Conservation (phyloP, 1,140 invertebrate species). For the Aphis craccivora region DNA sequence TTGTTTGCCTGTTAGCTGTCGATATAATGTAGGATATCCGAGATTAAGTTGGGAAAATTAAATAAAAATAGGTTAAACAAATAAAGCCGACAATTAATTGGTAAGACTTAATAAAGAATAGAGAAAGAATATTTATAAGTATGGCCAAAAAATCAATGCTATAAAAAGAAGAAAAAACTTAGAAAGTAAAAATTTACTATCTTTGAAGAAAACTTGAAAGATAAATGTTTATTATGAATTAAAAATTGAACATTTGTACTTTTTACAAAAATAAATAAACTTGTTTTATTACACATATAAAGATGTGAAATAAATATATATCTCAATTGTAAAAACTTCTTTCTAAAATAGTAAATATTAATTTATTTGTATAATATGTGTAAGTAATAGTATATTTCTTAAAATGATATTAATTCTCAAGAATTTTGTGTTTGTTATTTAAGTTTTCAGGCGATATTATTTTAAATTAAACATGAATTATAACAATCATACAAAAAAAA, state of each 20-base stretch:
- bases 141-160: background rate
- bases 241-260: background rate
- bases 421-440: background rate
- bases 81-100: background rate
- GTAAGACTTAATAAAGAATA: background rate
- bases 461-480: background rate
- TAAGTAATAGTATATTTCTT: background rate
- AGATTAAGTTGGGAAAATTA: background rate
- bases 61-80: background rate
- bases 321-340: background rate
- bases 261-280: background rate
- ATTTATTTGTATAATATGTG: background rate
- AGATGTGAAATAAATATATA: background rate
- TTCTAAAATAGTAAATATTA: background rate
- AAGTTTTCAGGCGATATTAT: background rate
- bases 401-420: background rate
- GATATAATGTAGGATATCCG: too few relatives aligned
- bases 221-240: background rate
- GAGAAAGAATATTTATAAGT: background rate
- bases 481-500: background rate
- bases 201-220: background rate
- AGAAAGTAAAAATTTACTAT: background rate
- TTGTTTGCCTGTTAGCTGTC: too few relatives aligned
- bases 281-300: background rate
- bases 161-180: background rate